phyloP scores from a whole-genome alignment of 2,888 invertebrate species.

The Ametastegia equiseti region DNA sequence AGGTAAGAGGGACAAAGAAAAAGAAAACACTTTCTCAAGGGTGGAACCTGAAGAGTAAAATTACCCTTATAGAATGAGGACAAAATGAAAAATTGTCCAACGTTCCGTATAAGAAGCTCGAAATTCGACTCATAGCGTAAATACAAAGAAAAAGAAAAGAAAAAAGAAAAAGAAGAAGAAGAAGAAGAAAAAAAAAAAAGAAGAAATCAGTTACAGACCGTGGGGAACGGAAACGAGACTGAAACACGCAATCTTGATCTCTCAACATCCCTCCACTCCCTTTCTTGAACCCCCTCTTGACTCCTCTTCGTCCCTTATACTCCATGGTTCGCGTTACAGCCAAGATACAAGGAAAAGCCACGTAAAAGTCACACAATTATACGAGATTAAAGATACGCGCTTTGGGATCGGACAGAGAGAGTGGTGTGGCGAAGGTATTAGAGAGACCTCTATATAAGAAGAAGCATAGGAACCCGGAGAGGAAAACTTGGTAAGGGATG shows the following conservation, averaged over 20 bases:
- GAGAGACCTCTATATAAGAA: not conserved
- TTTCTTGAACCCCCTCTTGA: not conserved
- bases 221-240: not conserved
- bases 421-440: not conserved
- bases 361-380: slow-evolving; percentile 49
- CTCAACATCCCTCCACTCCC: slow-evolving; percentile 7
- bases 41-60: not conserved
- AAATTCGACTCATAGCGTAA: not conserved
- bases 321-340: slow-evolving; percentile 23
- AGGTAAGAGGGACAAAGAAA: too few species aligned
- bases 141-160: too few species aligned
- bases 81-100: not conserved
- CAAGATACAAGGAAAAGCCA: slow-evolving; percentile 41
- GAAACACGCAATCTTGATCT: slow-evolving; percentile 43
- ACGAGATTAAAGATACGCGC: slow-evolving; percentile 51
- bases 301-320: too few species aligned
- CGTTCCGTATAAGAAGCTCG: not conserved
- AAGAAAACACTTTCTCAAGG: not conserved
- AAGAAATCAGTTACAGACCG: not conserved
- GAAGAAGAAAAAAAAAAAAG: too few species aligned
- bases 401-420: slow-evolving; percentile 31
- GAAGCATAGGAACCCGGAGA: not conserved
- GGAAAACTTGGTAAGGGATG: not conserved
- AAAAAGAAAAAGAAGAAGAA: too few species aligned
- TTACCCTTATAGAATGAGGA: not conserved